Evolutionary conservation across 2,888 invertebrate species (phyloP), one percentile per base, ranked within the genome.

Genomic region (Gymnoscelis rufifasciata): DNA sequence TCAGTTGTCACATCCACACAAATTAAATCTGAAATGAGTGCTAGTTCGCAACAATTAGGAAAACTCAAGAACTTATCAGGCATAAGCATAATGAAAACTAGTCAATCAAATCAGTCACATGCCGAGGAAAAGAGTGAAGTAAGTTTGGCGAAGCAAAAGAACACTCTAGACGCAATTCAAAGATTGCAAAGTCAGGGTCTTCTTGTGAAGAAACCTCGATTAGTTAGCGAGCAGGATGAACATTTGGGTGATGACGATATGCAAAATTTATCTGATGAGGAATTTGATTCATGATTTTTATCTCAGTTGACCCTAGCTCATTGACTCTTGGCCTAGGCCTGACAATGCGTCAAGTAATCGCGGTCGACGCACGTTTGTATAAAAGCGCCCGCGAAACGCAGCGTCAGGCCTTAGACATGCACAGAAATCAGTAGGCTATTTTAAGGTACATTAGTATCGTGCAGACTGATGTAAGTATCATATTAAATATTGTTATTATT

Each of bases 171-270:
- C 43, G 84, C 86, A n/a, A 77, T 88, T 59, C 76, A 86, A 60
- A 86, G 73, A 53, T 68, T 88, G 52, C 84, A 83, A 58, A 82
- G 73, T 60, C 83, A 83, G 52, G 88, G 88, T 39, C 68, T 88
- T 7, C 66, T 87, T 57, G 71, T 88, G 6, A 87, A 88, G 57
- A 86, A 84, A 47, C 88, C 88, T 14, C 74, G 78, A 4, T 37
- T 77, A 45, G 83, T 60, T n/a, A 66, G 62, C 47, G 73, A 77
- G 33, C 66, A 70, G 23, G 71, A 64, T 58, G 74, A 74, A 30
- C 57, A 67, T 37, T 69, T 66, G 8, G 67, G 56, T 51, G 69
- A 63, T 28, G 70, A 71, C 38, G 71, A 73, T 51, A 43, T 56
- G 51, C 60, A 46, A 44, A 54, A 70, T 36, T 54, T 46, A 52